These are phyloP conservation scores for Nasonia oneida DNA, from an alignment of 2,888 invertebrate genomes.

Conservation along the genomic window DNA sequence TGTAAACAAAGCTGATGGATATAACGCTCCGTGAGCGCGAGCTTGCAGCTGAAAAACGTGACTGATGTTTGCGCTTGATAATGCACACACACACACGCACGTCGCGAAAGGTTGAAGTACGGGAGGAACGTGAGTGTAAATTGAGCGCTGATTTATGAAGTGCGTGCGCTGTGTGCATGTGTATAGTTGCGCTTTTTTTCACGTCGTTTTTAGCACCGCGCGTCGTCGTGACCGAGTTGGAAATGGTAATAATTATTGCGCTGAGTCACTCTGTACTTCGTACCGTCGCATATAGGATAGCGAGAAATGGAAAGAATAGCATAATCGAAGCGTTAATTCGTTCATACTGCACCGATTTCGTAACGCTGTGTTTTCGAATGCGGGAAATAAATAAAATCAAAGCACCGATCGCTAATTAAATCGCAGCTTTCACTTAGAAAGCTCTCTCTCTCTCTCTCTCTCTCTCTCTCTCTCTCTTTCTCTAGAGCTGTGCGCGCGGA, in stretches of 20 bases:
- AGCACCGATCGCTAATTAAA: constrained; percentile 10
- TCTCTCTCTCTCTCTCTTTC: background rate
- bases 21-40: no score
- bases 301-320: background rate
- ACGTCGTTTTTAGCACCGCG: background rate
- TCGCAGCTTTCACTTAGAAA: constrained; percentile 46
- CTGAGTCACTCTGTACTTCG: background rate
- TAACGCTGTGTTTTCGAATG: background rate
- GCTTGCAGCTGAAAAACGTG: background rate
- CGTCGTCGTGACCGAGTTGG: background rate
- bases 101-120: no score
- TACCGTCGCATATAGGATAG: background rate
- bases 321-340: background rate
- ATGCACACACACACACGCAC: no score
- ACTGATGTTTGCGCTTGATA: background rate
- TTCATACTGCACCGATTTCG: background rate
- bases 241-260: background rate
- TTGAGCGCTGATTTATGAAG: background rate
- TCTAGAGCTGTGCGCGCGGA: background rate
- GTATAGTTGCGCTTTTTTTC: background rate
- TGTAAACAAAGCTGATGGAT: background rate
- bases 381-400: background rate
- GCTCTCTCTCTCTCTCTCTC: constrained; percentile 1
- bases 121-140: background rate
- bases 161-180: background rate